Evolutionary conservation across 2,888 invertebrate genomes (phyloP), one percentile per base, ranked within the genome.

Genomic region (Tolmerus cingulatus): DNA sequence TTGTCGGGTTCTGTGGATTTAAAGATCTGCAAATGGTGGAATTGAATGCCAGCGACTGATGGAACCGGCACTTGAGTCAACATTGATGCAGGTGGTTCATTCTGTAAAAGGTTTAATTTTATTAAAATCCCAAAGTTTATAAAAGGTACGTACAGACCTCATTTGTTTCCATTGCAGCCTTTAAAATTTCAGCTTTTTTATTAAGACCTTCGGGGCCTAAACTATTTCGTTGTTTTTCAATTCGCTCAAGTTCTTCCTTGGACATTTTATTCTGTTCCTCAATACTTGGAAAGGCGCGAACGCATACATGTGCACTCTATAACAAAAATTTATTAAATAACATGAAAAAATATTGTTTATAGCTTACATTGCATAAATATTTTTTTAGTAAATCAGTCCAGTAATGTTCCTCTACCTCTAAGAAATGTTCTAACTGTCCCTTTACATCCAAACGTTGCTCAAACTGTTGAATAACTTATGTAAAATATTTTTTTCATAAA

Each of bases 61-160:
- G 97, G 97, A 43, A 98, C 96, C 8, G 95, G 94, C 4, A 98
- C 95, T 4, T 95, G 94, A 0, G 95, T 95, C 86, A 98, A 91
- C 90, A 97, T 94, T 77, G 95, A 95, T 0, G 94, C 92, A 0
- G 97, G 96, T 0, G 97, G 96, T 14, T 95, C 94, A 74, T 94
- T 94, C 95, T 96, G n/a, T 1, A 84, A 88, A 88, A 88, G 43
- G 86, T 5, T 66, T 43, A 5, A 34, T 2, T 43, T 34, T 57
- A 30, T 76, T 23, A 40, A 37, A 19, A 8, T 43, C 19, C 16
- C 34, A 14, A n/a, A 8, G 14, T 4, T 40, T 27, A 57, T 46
- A 14, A 51, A 85, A 76, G 8, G 4, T 27, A 7, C 19, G 19
- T 27, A 12, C 12, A 79, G 91, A 96, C 96, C 93, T 97, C 96